phyloP scores from a whole-genome alignment of 2,888 invertebrate species.

The Dugesia japonica region DNA sequence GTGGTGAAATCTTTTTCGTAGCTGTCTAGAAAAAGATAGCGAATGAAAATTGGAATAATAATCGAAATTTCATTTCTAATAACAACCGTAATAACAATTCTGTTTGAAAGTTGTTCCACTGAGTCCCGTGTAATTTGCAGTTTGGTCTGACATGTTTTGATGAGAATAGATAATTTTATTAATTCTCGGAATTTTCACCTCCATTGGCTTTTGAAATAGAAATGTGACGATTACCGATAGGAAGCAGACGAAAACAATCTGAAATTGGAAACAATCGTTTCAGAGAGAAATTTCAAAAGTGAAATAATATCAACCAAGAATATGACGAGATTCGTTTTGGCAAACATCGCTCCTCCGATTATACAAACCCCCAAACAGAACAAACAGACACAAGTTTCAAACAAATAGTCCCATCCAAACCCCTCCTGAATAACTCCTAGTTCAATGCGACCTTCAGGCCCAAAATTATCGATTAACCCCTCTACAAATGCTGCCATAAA shows the following conservation, averaged over 20 bases:
- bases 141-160: slow-evolving; percentile 49
- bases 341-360: slow-evolving; percentile 83
- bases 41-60: too few species aligned
- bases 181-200: slow-evolving; percentile 38
- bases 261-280: neutral
- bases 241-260: slow-evolving; percentile 60
- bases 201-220: slow-evolving; percentile 53
- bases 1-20: slow-evolving; percentile 59
- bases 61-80: too few species aligned
- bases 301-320: slow-evolving; percentile 39
- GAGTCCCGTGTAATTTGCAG: slow-evolving; percentile 64
- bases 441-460: slow-evolving; percentile 48
- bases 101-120: neutral
- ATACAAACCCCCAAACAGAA: slow-evolving; percentile 71
- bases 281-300: neutral
- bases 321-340: slow-evolving; percentile 62
- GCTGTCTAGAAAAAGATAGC: neutral
- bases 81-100: neutral
- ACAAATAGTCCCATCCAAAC: slow-evolving; percentile 70
- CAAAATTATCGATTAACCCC: slow-evolving; percentile 58
- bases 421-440: slow-evolving; percentile 35
- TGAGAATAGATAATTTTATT: slow-evolving; percentile 37
- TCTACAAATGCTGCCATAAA: slow-evolving; percentile 90
- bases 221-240: slow-evolving; percentile 62
- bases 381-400: slow-evolving; percentile 66